Base-by-base conservation (phyloP, 1,140 invertebrate genomes). In the Eupristina koningsbergeri region DNA sequence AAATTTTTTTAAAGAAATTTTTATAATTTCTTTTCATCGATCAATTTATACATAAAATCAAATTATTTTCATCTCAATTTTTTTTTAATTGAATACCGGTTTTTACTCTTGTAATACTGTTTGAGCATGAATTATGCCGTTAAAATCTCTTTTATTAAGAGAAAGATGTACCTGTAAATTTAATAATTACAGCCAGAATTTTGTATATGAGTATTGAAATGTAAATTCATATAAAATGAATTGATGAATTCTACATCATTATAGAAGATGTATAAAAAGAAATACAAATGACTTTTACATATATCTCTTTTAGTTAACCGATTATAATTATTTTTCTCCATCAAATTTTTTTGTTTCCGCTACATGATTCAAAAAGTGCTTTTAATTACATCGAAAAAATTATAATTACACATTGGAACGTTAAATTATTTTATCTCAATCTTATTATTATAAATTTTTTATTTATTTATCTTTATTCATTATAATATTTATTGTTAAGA, bases 311-410 rank as follows among this genome's bases (percentile, higher is more conserved):
- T 45, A 83, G 80, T 86, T 87, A 85, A 85, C 84, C 88, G 87
- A 89, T 89, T 88, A 90, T 91, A 89, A 91, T 91, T 91, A 91
- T 91, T 91, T 91, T 91, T 86, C 87, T 87, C 85, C 85, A 88
- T 90, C 80, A 45, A 3, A 6, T 45, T 73, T 73, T 73, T 47
- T n/a, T n/a, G n/a, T n/a, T n/a, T n/a, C n/a, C n/a, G n/a, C n/a
- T n/a, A n/a, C n/a, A n/a, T n/a, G n/a, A n/a, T n/a, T n/a, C n/a
- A n/a, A n/a, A n/a, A n/a, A n/a, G n/a, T n/a, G n/a, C n/a, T n/a
- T n/a, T n/a, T n/a, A n/a, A n/a, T n/a, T n/a, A n/a, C n/a, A n/a
- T n/a, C n/a, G n/a, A n/a, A n/a, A n/a, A n/a, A n/a, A n/a, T n/a
- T n/a, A n/a, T n/a, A n/a, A n/a, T n/a, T n/a, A n/a, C n/a, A n/a